Evolutionary conservation across 1,140 invertebrate species (phyloP).

Genomic region (Drosophila punjabiensis): DNA sequence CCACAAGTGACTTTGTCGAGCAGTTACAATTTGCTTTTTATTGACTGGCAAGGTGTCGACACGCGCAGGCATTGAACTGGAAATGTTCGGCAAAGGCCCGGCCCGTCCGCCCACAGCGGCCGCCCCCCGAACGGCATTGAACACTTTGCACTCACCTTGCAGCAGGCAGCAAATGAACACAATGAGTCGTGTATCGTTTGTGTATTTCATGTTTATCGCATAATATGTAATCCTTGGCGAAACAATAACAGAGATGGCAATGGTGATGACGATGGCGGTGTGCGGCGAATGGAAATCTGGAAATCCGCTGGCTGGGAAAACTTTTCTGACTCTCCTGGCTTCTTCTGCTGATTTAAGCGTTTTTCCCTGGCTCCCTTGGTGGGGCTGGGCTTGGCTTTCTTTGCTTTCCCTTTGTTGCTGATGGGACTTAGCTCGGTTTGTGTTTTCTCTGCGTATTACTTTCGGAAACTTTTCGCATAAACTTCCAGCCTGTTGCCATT

Average conservation of each 20-base stretch:
- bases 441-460: conserved; percentile 72
- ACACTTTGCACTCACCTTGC: conserved; percentile 76
- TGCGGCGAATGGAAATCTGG: conserved; percentile 41
- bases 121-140: conserved; percentile 7
- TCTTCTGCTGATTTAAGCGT: conserved; percentile 69
- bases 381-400: conserved; percentile 21
- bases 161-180: conserved; percentile 81
- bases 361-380: conserved; percentile 46
- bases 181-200: conserved; percentile 77
- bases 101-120: not conserved
- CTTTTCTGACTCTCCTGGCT: conserved; percentile 43
- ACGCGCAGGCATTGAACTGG: conserved; percentile 52
- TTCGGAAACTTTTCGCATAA: conserved; percentile 77
- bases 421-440: conserved; percentile 54
- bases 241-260: conserved; percentile 41
- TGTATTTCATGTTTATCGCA: conserved; percentile 81
- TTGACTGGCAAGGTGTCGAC: conserved; percentile 76
- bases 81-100: conserved; percentile 35
- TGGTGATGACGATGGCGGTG: conserved; percentile 51
- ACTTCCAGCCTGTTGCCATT: conserved; percentile 76
- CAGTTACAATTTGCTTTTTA: conserved; percentile 84
- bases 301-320: conserved; percentile 36
- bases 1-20: conserved; percentile 79
- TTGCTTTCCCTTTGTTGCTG: conserved; percentile 44
- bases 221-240: conserved; percentile 75